Evolutionary conservation across 2,888 invertebrate species (phyloP).

Genomic region (Alentia gelatinosa): DNA sequence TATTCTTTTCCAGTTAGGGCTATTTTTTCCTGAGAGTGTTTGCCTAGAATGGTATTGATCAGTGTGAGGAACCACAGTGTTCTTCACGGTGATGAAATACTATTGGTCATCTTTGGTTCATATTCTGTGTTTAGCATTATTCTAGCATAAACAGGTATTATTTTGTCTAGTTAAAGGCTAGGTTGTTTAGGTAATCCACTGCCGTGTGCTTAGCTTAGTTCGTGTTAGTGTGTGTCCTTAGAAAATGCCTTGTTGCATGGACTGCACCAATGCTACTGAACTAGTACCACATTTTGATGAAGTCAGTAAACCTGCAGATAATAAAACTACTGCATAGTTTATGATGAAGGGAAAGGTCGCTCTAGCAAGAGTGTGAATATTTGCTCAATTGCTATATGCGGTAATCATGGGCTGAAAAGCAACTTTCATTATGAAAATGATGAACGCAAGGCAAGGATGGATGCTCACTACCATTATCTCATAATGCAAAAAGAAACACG

Average conservation of each 20-base stretch:
- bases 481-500: conserved; percentile 21
- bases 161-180: not conserved
- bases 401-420: not conserved
- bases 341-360: not conserved
- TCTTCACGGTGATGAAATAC: conserved; percentile 49
- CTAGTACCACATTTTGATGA: not conserved
- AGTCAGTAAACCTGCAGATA: not conserved
- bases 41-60: conserved; percentile 54
- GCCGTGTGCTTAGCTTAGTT: not conserved
- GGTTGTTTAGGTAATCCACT: not conserved
- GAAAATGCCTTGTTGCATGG: not conserved
- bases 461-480: conserved; percentile 8
- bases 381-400: conserved; percentile 42
- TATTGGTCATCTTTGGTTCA: not conserved
- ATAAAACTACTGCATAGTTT: not conserved
- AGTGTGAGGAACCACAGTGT: conserved; percentile 6
- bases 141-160: too few species aligned
- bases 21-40: conserved; percentile 21
- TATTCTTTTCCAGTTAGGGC: not conserved
- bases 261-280: not conserved
- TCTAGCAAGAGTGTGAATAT: conserved; percentile 37
- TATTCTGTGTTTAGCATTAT: not conserved
- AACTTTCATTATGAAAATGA: not conserved
- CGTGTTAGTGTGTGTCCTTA: not conserved
- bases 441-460: not conserved